Evolutionary conservation across 2,888 invertebrate genomes (phyloP).

Genomic region (Elegia similella): DNA sequence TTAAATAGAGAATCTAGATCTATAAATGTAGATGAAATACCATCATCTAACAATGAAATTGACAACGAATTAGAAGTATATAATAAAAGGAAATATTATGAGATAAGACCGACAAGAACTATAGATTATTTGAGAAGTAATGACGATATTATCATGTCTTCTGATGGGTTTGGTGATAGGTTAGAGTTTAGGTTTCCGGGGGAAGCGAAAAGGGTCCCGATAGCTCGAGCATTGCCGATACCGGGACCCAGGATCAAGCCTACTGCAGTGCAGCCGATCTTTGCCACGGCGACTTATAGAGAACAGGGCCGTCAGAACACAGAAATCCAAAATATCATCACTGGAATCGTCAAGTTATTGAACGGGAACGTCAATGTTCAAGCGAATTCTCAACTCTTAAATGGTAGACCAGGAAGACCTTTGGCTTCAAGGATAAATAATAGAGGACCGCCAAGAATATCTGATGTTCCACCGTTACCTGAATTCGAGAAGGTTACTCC

Average conservation of each 20-base stretch:
- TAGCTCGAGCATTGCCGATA: conserved; percentile 83
- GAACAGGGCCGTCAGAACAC: conserved; percentile 70
- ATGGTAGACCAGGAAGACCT: conserved; percentile 84
- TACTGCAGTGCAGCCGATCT: conserved; percentile 77
- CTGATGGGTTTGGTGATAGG: conserved; percentile 66
- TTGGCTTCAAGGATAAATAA: conserved; percentile 92
- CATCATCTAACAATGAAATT: conserved; percentile 79
- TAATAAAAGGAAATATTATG: conserved; percentile 71
- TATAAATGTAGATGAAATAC: conserved; percentile 77
- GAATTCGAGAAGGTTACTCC: conserved; percentile 83
- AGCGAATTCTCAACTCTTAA: conserved; percentile 84
- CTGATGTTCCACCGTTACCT: conserved; percentile 87
- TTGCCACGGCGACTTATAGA: conserved; percentile 76
- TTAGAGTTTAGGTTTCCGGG: conserved; percentile 83
- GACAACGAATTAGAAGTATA: conserved; percentile 81
- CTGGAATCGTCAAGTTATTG: conserved; percentile 92
- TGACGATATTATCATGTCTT: conserved; percentile 62
- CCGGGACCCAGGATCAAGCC: conserved; percentile 85
- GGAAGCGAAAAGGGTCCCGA: conserved; percentile 89
- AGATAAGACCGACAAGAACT: conserved; percentile 82
- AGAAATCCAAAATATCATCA: conserved; percentile 95
- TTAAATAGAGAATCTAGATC: conserved; percentile 76
- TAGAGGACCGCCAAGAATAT: conserved; percentile 92
- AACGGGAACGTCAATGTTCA: conserved; percentile 94
- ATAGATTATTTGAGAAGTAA: conserved; percentile 52